Base-by-base conservation (phyloP, 2,113 vertebrate genomes). In the Benitochromis conjunctus region DNA sequence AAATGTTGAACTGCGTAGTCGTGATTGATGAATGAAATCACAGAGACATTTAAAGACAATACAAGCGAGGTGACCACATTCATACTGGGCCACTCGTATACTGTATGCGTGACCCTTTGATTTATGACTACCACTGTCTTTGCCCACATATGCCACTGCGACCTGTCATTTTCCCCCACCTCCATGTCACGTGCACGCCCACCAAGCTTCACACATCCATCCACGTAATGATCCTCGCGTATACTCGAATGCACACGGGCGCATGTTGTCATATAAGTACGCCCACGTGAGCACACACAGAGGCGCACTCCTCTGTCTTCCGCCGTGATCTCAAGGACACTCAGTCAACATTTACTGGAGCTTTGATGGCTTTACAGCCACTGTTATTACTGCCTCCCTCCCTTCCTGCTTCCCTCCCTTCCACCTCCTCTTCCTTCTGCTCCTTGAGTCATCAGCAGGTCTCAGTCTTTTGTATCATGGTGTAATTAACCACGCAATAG, bases 331-430 rank as follows among this genome's bases (percentile, higher is more conserved):
- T 93, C 95, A 96, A 96, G 95, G 95, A 94, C 94, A 94, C 83
- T 84, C 88, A 89, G 93, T 94, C 94, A 95, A 93, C 93, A 91
- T 94, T 96, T 95, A 94, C 95, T 90, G 88, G 92, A 79, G 85
- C 88, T 89, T 87, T 94, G 92, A 94, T 92, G 92, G 93, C 86
- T 95, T 96, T 94, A 94, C 91, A 76, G 86, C 82, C 78, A 54
- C 71, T 78, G 36, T 94, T 92, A 94, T 94, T 79, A 29, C 93
- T 62, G 64, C 79, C 89, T 87, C 36, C 81, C 88, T 71, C 58
- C 71, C 58, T 84, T 84, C 51, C 56, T 76, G 71, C 85, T 58
- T 79, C 83, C 79, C 64, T 66, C 69, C 56, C 71, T 78, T 82
- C 60, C 69, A 43, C 64, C 66, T 36, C 24, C 58, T 54, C 26